These are phyloP conservation scores for Stercorarius parasiticus DNA, from an alignment of 2,113 vertebrate species.

Conservation along the genomic window DNA sequence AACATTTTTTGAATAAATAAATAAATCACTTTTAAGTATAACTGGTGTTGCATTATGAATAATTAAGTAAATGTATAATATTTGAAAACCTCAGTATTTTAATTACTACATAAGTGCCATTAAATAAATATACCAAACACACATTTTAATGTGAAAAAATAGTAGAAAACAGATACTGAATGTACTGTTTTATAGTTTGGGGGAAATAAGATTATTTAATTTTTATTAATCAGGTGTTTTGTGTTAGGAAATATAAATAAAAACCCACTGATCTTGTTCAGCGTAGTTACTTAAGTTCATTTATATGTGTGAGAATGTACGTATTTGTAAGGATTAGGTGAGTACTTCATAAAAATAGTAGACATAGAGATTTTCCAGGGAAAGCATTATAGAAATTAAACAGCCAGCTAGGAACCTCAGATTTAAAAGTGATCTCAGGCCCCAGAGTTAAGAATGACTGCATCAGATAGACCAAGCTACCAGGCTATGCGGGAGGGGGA, in stretches of 20 bases:
- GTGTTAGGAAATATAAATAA: background rate
- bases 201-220: background rate
- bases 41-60: background rate
- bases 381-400: background rate
- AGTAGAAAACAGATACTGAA: background rate
- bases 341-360: background rate
- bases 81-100: background rate
- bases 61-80: background rate
- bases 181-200: background rate
- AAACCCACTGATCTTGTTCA: background rate
- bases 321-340: background rate
- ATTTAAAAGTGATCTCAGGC: constrained; percentile 12
- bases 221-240: background rate
- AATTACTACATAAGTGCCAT: background rate
- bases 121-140: background rate
- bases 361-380: background rate
- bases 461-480: constrained; percentile 3
- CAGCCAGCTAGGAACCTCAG: background rate
- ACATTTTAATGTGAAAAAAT: background rate
- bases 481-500: constrained; percentile 4
- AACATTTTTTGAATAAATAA: background rate
- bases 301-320: background rate
- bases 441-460: constrained; percentile 39
- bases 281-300: background rate
- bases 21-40: background rate